Evolutionary conservation across 2,797 vertebrate species (phyloP).

Genomic region (Prionace glauca): DNA sequence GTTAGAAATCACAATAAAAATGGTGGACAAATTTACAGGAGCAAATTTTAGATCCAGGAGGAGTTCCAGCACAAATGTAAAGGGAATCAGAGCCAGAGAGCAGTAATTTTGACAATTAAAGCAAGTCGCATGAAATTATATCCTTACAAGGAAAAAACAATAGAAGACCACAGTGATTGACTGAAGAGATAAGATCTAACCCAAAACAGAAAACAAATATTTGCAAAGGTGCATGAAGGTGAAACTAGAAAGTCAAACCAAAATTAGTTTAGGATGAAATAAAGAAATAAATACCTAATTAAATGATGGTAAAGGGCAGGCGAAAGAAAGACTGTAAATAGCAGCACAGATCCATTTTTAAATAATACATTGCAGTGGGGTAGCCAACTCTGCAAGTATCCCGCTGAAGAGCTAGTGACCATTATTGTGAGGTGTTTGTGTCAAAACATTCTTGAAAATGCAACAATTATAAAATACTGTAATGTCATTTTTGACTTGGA

Average conservation of each 20-base stretch:
- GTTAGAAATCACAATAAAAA: neutral
- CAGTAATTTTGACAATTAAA: neutral
- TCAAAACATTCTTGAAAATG: conserved; percentile 10
- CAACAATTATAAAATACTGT: conserved; percentile 6
- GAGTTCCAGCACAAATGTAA: neutral
- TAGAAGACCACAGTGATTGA: neutral
- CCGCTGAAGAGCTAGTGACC: neutral
- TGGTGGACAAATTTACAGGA: neutral
- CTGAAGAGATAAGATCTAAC: neutral
- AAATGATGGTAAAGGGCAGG: neutral
- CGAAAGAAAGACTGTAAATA: conserved; percentile 4
- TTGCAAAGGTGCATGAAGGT: neutral
- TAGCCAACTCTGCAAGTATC: neutral
- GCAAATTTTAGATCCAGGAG: neutral
- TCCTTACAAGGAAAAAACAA: neutral
- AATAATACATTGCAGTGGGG: neutral
- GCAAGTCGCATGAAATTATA: neutral
- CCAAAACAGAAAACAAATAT: neutral
- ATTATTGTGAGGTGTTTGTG: conserved; percentile 5
- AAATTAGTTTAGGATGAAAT: neutral
- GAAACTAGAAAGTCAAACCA: neutral
- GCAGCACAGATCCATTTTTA: neutral
- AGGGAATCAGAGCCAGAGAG: neutral
- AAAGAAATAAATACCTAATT: neutral
- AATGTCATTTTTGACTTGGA: neutral